A percentile compares a stretch with the other conserved stretches of the same genome.
Conservation (phyloP, 53 echinoderm and acorn worm species). For the Henricia sp. region DNA sequence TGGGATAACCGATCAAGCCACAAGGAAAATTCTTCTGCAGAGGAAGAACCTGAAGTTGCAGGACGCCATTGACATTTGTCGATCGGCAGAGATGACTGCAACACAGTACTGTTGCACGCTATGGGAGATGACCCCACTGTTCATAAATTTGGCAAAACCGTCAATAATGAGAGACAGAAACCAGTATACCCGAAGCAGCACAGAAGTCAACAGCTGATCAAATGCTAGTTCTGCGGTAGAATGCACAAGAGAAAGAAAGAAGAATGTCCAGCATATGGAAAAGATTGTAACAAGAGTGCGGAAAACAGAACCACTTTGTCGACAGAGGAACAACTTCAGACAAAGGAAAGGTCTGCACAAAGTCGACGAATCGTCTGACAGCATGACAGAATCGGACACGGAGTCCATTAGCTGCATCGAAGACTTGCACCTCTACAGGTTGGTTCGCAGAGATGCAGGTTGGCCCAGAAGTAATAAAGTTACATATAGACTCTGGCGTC, state of each 20-base stretch:
- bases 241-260: constrained; percentile 24
- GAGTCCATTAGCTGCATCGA: constrained; percentile 4
- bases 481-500: constrained; percentile 49
- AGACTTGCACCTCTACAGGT: constrained; percentile 25
- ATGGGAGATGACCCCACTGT: constrained; percentile 9
- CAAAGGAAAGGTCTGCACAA: background rate
- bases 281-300: constrained; percentile 15
- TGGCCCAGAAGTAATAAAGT: constrained; percentile 9
- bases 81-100: constrained; percentile 7
- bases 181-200: background rate
- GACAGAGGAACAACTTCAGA: background rate
- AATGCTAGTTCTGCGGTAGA: constrained; percentile 46
- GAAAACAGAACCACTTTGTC: constrained; percentile 36
- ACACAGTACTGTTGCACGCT: background rate
- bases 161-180: background rate
- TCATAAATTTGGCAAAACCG: constrained; percentile 2
- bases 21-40: constrained; percentile 29
- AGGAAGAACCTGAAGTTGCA: constrained; percentile 17
- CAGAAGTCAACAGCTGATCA: background rate
- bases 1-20: background rate
- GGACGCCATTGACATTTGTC: constrained; percentile 21
- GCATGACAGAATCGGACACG: background rate
- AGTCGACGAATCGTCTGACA: background rate
- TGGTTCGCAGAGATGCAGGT: constrained; percentile 20
- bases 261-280: constrained; percentile 23